These are phyloP conservation scores for Platorchestia sp. DNA, from an alignment of 1,140 invertebrate species.

Conservation along the genomic window DNA sequence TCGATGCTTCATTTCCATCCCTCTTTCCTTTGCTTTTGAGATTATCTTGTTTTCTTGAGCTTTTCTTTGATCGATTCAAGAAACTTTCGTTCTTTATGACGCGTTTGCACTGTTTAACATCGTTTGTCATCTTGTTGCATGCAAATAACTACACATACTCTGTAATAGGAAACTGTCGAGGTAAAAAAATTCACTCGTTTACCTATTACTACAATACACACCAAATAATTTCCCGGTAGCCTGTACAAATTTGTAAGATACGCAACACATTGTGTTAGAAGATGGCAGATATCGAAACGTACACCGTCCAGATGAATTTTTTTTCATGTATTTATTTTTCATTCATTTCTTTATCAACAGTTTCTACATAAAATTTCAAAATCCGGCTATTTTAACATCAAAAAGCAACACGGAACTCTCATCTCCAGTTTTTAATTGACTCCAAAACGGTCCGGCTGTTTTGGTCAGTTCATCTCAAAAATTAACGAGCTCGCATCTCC, in stretches of 20 bases:
- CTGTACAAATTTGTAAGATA: background rate
- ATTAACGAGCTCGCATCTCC: background rate
- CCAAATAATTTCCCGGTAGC: background rate
- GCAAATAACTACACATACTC: background rate
- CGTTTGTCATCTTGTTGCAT: background rate
- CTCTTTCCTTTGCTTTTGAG: background rate
- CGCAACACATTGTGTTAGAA: too few relatives aligned
- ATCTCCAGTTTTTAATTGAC: background rate
- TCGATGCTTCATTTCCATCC: background rate
- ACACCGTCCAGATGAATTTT: too few relatives aligned
- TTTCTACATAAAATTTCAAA: background rate
- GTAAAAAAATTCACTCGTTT: background rate
- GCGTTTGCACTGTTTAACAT: background rate
- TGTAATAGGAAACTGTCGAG: background rate
- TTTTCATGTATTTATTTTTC: background rate
- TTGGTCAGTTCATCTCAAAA: background rate
- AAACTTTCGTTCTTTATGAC: background rate
- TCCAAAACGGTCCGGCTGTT: background rate
- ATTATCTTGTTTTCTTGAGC: background rate
- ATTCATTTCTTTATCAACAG: background rate
- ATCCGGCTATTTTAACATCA: too few relatives aligned
- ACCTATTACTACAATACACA: background rate
- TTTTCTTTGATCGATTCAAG: background rate
- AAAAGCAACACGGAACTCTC: too few relatives aligned
- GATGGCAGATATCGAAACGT: too few relatives aligned